Conservation (phyloP, 2,888 invertebrate genomes). For the Euplexia lucipara region DNA sequence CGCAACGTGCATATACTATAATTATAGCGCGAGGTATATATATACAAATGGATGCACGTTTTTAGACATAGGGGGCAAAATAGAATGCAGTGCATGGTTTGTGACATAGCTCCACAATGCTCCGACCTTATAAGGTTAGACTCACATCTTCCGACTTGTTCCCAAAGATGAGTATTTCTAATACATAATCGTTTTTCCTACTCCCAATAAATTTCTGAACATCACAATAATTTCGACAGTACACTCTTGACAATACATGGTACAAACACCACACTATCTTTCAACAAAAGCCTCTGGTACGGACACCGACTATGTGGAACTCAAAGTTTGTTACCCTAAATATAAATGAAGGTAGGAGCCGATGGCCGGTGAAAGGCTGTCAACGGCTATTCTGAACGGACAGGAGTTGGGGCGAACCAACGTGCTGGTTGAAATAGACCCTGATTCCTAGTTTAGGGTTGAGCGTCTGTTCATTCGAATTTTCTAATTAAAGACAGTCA, state of each 20-base stretch:
- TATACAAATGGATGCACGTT: too few species aligned
- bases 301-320: conserved; percentile 9
- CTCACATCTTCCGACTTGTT: too few species aligned
- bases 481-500: too few species aligned
- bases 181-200: too few species aligned
- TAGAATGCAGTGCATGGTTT: too few species aligned
- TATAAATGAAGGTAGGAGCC: conserved; percentile 30
- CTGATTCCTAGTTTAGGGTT: conserved; percentile 7
- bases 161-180: too few species aligned
- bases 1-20: too few species aligned
- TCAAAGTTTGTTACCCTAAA: conserved; percentile 26
- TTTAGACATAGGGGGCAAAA: too few species aligned
- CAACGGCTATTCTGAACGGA: conserved; percentile 24
- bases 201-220: too few species aligned
- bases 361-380: conserved; percentile 42
- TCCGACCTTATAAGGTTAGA: too few species aligned
- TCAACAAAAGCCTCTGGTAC: conserved; percentile 9
- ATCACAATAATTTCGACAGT: not conserved
- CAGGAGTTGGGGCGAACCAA: conserved; percentile 8
- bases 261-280: not conserved
- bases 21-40: too few species aligned
- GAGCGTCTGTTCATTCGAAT: rapidly evolving
- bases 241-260: not conserved
- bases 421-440: not conserved
- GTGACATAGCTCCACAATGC: too few species aligned